phyloP scores from a whole-genome alignment of 2,888 invertebrate genomes.

The Acronicta aceris region DNA sequence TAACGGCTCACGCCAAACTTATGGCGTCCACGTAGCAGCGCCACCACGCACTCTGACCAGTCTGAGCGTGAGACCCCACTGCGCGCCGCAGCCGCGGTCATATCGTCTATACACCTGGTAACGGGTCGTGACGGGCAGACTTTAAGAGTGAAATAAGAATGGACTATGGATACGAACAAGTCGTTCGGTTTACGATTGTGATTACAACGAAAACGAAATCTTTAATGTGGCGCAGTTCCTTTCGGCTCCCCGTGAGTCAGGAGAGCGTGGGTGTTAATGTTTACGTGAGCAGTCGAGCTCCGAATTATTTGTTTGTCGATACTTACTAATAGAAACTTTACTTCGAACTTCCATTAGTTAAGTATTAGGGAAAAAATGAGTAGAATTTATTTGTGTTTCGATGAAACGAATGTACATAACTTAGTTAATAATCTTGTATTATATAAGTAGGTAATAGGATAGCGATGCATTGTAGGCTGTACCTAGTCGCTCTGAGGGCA shows the following conservation, averaged over 20 bases:
- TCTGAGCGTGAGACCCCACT: not conserved
- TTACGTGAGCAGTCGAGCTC: slow-evolving; percentile 17
- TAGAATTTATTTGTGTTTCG: slow-evolving; percentile 26
- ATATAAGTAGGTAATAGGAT: slow-evolving; percentile 13
- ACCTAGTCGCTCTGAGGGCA: slow-evolving; percentile 34
- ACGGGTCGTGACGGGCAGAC: not conserved
- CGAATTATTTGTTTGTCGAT: slow-evolving; percentile 35
- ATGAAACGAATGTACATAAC: slow-evolving; percentile 40
- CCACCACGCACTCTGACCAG: slow-evolving; percentile 13
- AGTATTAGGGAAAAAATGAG: slow-evolving; percentile 20
- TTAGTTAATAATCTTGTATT: slow-evolving; percentile 26
- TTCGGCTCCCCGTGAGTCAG: slow-evolving; percentile 9
- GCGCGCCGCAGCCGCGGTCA: not conserved
- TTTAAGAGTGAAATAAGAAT: slow-evolving; percentile 8
- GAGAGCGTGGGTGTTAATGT: slow-evolving; percentile 14
- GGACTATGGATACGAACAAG: slow-evolving; percentile 8
- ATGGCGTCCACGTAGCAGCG: slow-evolving; percentile 94
- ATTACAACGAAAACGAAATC: not conserved
- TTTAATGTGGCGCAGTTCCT: slow-evolving; percentile 8
- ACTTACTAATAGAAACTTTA: slow-evolving; percentile 29
- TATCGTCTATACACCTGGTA: too few species aligned
- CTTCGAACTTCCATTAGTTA: slow-evolving; percentile 47
- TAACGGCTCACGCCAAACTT: slow-evolving; percentile 94
- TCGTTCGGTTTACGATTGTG: slow-evolving; percentile 9
- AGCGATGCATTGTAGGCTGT: slow-evolving; percentile 38